Evolutionary conservation across 2,888 invertebrate species (phyloP).

Genomic region (Thecophora atra): DNA sequence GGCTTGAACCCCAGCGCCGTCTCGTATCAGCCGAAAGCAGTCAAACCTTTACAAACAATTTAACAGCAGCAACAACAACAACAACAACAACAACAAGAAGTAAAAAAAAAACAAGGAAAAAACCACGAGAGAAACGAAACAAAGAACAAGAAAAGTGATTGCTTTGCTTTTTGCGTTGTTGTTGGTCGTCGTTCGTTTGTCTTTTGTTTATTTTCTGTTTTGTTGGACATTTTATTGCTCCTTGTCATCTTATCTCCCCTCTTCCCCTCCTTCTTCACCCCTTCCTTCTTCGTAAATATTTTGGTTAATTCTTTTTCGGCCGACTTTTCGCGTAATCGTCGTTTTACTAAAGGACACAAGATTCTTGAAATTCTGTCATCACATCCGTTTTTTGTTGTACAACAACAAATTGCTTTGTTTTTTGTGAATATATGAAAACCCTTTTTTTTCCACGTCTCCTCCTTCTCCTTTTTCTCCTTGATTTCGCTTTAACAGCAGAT

Average conservation of each 20-base stretch:
- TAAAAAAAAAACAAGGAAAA: background rate
- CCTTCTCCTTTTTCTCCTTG: background rate
- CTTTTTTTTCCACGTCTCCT: background rate
- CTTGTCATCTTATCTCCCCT: slow-evolving; percentile 9
- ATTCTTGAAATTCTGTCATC: slow-evolving; percentile 15
- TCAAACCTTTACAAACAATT: slow-evolving; percentile 22
- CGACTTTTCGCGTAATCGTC: background rate
- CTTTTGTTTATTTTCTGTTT: slow-evolving; percentile 17
- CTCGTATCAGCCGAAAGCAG: background rate
- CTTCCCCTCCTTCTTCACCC: background rate
- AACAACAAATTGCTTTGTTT: background rate
- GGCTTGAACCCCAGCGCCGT: background rate
- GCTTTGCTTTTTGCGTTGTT: slow-evolving; percentile 27
- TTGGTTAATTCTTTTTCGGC: slow-evolving; percentile 24
- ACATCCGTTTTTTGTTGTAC: slow-evolving; percentile 15
- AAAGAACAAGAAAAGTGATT: slow-evolving; percentile 27
- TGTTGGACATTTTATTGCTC: slow-evolving; percentile 12
- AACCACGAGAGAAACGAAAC: slow-evolving; percentile 15
- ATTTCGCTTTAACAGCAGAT: too few relatives aligned
- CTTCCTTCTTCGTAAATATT: slow-evolving; percentile 33
- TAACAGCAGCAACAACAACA: slow-evolving; percentile 20
- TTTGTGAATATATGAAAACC: background rate
- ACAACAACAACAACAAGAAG: slow-evolving; percentile 23
- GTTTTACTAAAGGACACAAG: background rate
- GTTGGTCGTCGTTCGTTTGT: slow-evolving; percentile 10